Base-by-base conservation (phyloP, 2,797 vertebrate species). In the Epinephelus malabaricus region DNA sequence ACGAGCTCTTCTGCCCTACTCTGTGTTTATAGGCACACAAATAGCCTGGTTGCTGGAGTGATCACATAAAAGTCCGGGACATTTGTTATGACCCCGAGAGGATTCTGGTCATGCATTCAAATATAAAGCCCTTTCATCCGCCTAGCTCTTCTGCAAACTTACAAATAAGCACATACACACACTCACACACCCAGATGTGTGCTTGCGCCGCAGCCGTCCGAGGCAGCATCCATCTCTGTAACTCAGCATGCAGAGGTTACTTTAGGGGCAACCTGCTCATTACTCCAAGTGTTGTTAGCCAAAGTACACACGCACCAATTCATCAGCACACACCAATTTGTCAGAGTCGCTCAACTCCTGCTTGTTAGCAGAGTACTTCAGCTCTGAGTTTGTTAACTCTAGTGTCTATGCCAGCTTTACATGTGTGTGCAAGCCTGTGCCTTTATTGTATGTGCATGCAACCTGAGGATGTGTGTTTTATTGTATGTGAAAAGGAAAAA, bases 201-300 rank as follows among this genome's bases (percentile, higher is more conserved):
- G 51, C 77, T 10, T 27, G 60, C 43, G 11, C 50, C 23, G 30
- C 40, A 40, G 66, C 47, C 43, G 4, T 73, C 62, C 40, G 13
- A 78, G 58, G 82, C 47, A 38, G 68, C 80, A 91, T 93, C 83
- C 88, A 89, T 94, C 92, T 93, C 88, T 76, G 78, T 87, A 84
- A 83, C 86, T 92, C 88, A 81, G 81, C 83, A 55, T 49, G 64
- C 73, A 71, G 88, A 90, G 93, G 92, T 95, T 92, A 93, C 79
- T 69, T 86, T 88, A 83, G 87, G 91, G 89, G 80, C 89, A 94
- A 90, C 91, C 89, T 79, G 87, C 92, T 95, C 92, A 95, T 95
- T 95, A 94, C 88, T 94, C 89, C 81, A 84, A 94, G 90, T 87
- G 89, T 93, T 91, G 88, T 93, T 94, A 92, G 88, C 87, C 80